phyloP scores from a whole-genome alignment of 2,888 invertebrate species.

The Drosophila mulleri region DNA sequence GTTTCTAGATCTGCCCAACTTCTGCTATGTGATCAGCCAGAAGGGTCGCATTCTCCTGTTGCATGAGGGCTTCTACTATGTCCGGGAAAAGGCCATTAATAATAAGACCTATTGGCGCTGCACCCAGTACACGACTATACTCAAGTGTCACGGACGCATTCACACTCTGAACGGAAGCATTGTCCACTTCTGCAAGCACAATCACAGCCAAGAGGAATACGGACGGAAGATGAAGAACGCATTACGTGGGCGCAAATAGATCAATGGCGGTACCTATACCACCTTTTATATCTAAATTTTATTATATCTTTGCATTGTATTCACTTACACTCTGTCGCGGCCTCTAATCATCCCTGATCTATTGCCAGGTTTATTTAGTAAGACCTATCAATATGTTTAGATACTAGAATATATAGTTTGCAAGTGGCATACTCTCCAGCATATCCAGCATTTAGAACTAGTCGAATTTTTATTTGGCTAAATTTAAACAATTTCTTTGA shows the following conservation, averaged over 20 bases:
- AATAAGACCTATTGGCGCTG: slow-evolving; percentile 85
- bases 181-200: slow-evolving; percentile 80
- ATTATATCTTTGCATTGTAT: not conserved
- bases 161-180: slow-evolving; percentile 80
- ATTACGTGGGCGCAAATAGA: not conserved
- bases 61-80: slow-evolving; percentile 81
- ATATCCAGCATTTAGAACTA: not conserved
- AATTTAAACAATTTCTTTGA: not conserved
- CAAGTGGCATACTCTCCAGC: not conserved
- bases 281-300: not conserved
- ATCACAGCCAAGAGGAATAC: slow-evolving; percentile 65
- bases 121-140: slow-evolving; percentile 83
- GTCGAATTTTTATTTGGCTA: not conserved
- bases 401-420: not conserved
- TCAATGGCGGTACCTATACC: not conserved
- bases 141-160: slow-evolving; percentile 83
- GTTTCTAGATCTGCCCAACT: slow-evolving; percentile 18
- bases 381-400: not conserved
- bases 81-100: slow-evolving; percentile 82
- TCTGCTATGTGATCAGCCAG: slow-evolving; percentile 79
- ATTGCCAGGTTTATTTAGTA: not conserved
- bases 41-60: slow-evolving; percentile 82
- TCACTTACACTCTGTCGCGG: not conserved
- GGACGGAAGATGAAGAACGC: slow-evolving; percentile 32
- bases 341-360: not conserved